phyloP scores from a whole-genome alignment of 2,113 vertebrate genomes.

The Pyrgilauda ruficollis region DNA sequence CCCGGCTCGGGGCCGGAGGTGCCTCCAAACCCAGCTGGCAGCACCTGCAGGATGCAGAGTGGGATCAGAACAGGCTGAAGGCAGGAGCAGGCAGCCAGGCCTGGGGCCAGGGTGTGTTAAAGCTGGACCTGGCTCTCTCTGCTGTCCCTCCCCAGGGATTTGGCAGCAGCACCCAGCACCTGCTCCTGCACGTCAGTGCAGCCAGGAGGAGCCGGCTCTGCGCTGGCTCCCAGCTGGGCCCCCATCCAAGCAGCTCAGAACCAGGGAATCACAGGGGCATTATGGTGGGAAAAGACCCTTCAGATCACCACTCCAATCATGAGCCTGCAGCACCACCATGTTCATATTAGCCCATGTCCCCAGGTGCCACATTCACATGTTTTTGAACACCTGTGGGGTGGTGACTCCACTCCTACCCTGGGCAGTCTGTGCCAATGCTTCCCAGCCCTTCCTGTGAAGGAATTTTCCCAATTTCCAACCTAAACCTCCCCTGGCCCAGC shows the following conservation, averaged over 20 bases:
- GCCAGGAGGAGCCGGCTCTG: background rate
- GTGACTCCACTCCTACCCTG: background rate
- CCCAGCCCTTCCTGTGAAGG: background rate
- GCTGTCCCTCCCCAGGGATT: background rate
- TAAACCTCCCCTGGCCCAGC: background rate
- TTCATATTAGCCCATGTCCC: background rate
- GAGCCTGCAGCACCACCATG: background rate
- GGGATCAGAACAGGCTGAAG: fast-evolving
- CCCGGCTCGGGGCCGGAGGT: fast-evolving
- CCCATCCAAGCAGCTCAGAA: background rate
- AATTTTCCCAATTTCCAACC: background rate
- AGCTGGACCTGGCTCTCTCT: background rate
- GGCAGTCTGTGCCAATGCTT: background rate
- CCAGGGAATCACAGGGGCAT: background rate
- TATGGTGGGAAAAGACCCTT: background rate
- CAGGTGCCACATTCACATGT: background rate
- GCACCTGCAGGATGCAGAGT: background rate
- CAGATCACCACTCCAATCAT: background rate
- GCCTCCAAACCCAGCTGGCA: background rate
- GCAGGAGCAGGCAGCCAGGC: background rate
- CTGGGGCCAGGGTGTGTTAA: fast-evolving
- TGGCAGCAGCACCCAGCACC: background rate
- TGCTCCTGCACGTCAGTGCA: background rate
- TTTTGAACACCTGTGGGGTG: background rate
- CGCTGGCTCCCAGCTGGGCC: fast-evolving